Conservation (phyloP, 1,140 invertebrate genomes). For the Odontomachus brunneus region DNA sequence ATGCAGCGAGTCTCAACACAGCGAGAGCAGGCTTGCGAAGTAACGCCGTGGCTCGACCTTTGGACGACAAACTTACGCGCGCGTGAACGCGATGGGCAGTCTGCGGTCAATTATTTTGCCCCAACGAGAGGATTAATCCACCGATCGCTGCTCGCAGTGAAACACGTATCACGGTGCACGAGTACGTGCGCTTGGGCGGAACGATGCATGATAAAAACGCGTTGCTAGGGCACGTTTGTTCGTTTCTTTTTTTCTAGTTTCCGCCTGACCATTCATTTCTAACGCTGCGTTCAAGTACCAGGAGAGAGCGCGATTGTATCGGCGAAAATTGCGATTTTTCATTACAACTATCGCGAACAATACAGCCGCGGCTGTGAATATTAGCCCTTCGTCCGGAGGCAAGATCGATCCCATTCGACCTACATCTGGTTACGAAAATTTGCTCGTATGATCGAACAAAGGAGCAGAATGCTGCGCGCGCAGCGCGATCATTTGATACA, state of each 20-base stretch:
- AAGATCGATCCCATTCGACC: not conserved
- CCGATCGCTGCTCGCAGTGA: not conserved
- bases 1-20: not conserved
- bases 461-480: not conserved
- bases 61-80: not conserved
- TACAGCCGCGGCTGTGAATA: not conserved
- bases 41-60: not conserved
- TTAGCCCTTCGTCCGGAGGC: not conserved
- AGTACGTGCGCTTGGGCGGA: not conserved
- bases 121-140: conserved; percentile 15
- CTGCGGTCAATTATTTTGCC: not conserved
- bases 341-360: conserved; percentile 25
- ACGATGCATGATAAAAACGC: not conserved
- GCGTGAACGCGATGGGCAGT: not conserved
- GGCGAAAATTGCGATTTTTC: conserved; percentile 33
- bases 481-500: not conserved
- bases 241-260: not conserved
- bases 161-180: not conserved
- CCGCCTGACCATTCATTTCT: not conserved
- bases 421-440: not conserved
- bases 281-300: conserved; percentile 7
- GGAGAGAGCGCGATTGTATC: conserved; percentile 7
- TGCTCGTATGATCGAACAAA: not conserved
- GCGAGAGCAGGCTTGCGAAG: not conserved
- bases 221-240: too few species aligned